Evolutionary conservation across 1,140 invertebrate genomes (phyloP), one percentile per base, ranked within the genome.

Genomic region (Aricia agestis): DNA sequence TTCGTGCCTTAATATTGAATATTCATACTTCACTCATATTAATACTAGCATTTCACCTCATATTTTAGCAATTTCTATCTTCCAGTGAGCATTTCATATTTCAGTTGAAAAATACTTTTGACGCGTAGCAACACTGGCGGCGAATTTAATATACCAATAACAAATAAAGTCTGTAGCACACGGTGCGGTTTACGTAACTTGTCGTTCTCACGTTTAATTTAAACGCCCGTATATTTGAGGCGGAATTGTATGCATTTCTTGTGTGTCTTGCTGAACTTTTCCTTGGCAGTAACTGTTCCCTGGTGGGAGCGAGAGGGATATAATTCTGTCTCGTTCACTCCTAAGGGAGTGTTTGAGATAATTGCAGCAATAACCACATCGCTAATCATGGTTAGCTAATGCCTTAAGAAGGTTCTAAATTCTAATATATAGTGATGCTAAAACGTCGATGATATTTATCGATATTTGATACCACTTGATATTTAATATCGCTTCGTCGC

Each of bases 161-260:
- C 13, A 59, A 59, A 59, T 59, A 59, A 59, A 59, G 58, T 59
- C 17, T 6, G n/a, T 13, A 17, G 3, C 58, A 59, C 58, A 18
- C 58, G n/a, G 18, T 2, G 58, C 58, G 58, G 59, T 11, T 59
- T 10, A 11, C 18, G 18, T 63, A 59, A 59, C 5, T 19, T 25
- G 59, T 63, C 59, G 59, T 63, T 63, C 18, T 63, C 19, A 63
- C 59, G 59, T 19, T 19, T 63, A 63, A 63, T 59, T 59, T 59
- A 57, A 59, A n/a, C 25, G 6, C 58, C 58, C 58, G 58, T 59
- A 59, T 59, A 59, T 59, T 59, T 59, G 58, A 59, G 58, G 58
- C n/a, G 58, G 58, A 59, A 59, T 63, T 63, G 59, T 63, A 63
- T 63, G 59, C 59, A 63, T 63, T 59, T 18, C n/a, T 19, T 7